A percentile compares a stretch with the other conserved stretches of the same genome.
These are phyloP conservation scores for Drosophila longiperda DNA, from an alignment of 2,888 invertebrate genomes.

Conservation along the genomic window DNA sequence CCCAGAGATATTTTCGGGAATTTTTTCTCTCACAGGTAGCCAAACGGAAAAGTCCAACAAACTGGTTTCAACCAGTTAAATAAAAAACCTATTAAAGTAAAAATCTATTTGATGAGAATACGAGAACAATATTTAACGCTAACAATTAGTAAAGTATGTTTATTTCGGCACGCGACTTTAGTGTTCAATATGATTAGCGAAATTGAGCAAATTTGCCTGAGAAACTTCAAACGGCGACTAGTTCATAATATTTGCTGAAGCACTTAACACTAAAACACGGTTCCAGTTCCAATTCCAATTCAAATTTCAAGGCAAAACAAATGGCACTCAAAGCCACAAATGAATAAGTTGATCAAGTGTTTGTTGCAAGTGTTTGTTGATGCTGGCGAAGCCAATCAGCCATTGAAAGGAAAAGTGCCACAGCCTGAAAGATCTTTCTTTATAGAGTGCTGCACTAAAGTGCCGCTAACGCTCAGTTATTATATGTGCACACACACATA, in stretches of 20 bases:
- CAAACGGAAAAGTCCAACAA: slow-evolving; percentile 6
- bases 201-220: slow-evolving; percentile 26
- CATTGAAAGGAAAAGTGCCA: slow-evolving; percentile 58
- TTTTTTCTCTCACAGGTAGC: slow-evolving; percentile 27
- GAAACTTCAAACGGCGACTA: background rate
- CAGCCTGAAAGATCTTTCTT: slow-evolving; percentile 35
- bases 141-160: slow-evolving; percentile 32
- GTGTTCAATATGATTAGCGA: slow-evolving; percentile 29
- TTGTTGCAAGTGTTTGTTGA: slow-evolving; percentile 5
- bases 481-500: slow-evolving; percentile 6
- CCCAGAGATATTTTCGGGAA: background rate
- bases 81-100: background rate
- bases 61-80: slow-evolving; percentile 33
- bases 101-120: background rate
- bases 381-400: slow-evolving; percentile 12
- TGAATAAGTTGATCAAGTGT: slow-evolving; percentile 1
- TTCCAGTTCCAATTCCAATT: slow-evolving; percentile 32
- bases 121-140: background rate
- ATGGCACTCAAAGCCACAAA: slow-evolving; percentile 21
- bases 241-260: slow-evolving; percentile 36
- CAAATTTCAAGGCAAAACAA: slow-evolving; percentile 23
- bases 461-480: slow-evolving; percentile 46
- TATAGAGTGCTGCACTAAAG: slow-evolving; percentile 37
- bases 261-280: slow-evolving; percentile 39
- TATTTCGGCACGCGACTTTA: slow-evolving; percentile 47